phyloP scores from a whole-genome alignment of 2,888 invertebrate genomes.

The Arctia plantaginis region DNA sequence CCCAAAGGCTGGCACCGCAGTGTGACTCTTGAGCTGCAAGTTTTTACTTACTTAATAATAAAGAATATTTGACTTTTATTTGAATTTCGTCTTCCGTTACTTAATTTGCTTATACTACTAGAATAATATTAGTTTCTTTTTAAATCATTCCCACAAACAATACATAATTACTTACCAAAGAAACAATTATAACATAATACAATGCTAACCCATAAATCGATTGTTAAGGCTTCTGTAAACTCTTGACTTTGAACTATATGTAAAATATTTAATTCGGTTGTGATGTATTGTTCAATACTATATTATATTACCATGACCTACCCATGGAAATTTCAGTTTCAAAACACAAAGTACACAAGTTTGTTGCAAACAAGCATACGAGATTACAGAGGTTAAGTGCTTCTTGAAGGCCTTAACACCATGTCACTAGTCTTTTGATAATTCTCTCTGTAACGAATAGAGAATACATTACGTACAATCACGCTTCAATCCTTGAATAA shows the following conservation, averaged over 20 bases:
- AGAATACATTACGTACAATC: too few species aligned
- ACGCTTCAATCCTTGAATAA: too few species aligned
- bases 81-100: too few species aligned
- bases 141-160: not conserved
- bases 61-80: too few species aligned
- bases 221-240: not conserved
- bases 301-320: slow-evolving; percentile 2
- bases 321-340: not conserved
- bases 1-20: too few species aligned
- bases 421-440: too few species aligned
- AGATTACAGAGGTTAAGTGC: not conserved
- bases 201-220: not conserved
- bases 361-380: not conserved
- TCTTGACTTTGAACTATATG: not conserved
- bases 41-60: too few species aligned
- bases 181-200: not conserved
- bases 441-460: too few species aligned
- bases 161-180: not conserved
- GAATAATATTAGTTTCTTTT: not conserved
- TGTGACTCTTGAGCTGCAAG: too few species aligned
- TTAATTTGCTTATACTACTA: too few species aligned
- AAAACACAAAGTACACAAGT: not conserved
- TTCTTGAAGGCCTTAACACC: not conserved
- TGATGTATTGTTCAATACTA: not conserved
- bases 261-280: not conserved